Conservation (phyloP, 2,888 invertebrate species). For the Autographa pulchrina region DNA sequence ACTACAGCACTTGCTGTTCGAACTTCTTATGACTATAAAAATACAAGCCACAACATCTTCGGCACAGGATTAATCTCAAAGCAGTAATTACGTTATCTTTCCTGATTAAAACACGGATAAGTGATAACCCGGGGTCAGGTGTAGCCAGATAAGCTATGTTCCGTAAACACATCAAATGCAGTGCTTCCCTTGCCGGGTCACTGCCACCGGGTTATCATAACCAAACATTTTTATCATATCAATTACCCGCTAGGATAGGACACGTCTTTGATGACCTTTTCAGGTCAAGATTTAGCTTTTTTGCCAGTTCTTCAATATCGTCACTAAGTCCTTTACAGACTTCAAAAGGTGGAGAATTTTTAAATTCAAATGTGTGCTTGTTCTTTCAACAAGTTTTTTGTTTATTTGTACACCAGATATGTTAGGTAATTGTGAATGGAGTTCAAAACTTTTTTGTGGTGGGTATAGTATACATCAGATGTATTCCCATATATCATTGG, state of each 20-base stretch:
- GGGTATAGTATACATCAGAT: no score
- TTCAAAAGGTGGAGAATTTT: no score
- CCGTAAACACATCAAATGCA: constrained; percentile 43
- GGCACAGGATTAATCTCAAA: neutral
- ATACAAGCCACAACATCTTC: no score
- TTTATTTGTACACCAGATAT: no score
- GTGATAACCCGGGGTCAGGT: constrained; percentile 45
- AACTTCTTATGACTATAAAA: no score
- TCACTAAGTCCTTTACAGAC: neutral
- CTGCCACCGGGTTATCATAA: constrained; percentile 54
- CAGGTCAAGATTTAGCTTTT: constrained; percentile 28
- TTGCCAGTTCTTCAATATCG: neutral
- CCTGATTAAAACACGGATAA: constrained; percentile 16
- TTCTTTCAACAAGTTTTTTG: no score
- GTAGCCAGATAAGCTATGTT: constrained; percentile 31
- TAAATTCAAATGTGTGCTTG: no score
- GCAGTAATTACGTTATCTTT: constrained; percentile 10
- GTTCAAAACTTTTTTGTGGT: no score
- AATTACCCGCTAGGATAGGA: constrained; percentile 35
- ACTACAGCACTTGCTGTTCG: no score
- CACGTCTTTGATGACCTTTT: constrained; percentile 35
- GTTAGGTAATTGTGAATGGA: no score
- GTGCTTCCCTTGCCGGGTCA: constrained; percentile 47
- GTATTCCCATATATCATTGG: no score
- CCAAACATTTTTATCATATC: constrained; percentile 42